Base-by-base conservation (phyloP, 2,113 vertebrate genomes). In the Ranitomeya imitator region DNA sequence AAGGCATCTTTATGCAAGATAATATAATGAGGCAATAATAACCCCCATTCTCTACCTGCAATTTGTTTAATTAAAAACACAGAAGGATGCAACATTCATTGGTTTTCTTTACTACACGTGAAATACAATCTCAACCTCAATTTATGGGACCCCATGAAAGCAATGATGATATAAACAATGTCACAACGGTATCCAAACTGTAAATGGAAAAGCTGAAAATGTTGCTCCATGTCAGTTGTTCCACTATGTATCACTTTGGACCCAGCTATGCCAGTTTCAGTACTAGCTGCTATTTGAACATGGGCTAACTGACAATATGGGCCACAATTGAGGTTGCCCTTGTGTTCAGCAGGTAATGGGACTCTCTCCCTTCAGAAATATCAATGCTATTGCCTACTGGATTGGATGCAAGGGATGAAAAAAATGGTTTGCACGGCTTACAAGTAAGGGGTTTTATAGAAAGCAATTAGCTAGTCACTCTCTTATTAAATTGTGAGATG, bases 11-110 rank as follows among this genome's bases (percentile, higher is more conserved):
- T 78, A 63, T 88, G 71, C 45, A 77, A 77, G 60, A 76, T 88
- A 77, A 85, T 79, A 79, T 89, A 85, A 85, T 84, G 82, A 65
- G 81, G 26, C 79, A 88, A 82, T 88, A 67, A 79, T 63, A 80
- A 60, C 69, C 57, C 54, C 86, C 69, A 16, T 76, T 26, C 80
- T 88, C 59, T 77, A 84, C 57, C 71, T 84, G 82, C 63, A 23
- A 63, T 55, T 55, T 16, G 82, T 54, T 84, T 84, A 84, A 84
- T 63, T 60, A 81, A 83, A 83, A 83, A 83, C 80, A 65, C 80
- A 83, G 80, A 65, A 65, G 80, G 31, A 51, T 71, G 65, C 37
- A 31, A 55, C 15, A 59, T 15, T 60, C n/a, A 52, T 69, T 11
- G 82, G 14, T 11, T 51, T 82, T 26, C 65, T 67, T n/a, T 67